Evolutionary conservation across 2,113 vertebrate species (phyloP), one percentile per base, ranked within the genome.

Genomic region (Eudyptes chrysolophus): DNA sequence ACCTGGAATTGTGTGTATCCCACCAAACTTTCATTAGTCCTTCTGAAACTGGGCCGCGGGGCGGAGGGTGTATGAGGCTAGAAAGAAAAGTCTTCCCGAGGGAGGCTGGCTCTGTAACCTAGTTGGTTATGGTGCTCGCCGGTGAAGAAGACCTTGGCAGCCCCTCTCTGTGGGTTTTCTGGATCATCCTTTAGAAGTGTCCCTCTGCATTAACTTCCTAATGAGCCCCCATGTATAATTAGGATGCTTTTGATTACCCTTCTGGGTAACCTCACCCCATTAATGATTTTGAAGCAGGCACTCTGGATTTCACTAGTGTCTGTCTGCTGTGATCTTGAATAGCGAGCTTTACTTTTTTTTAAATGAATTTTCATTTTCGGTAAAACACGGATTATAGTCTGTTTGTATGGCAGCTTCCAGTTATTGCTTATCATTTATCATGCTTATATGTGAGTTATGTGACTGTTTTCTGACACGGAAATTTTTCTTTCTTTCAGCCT

Each of bases 401-500:
- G 30, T 75, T 51, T 62, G 6, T 36, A 9, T 27, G 27, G 32
- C 2, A 0, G 14, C 52, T 71, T 87, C 16, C 34, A 60, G 24
- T 75, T 95, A 24, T 3, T 93, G 16, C 26, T 89, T 51, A 40
- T 72, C 4, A 4, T 71, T 72, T 90, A 40, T 86, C 34, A 25
- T 49, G 17, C 46, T 57, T 93, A 4, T 65, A 38, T 71, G 9
- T n/a, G 52, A 89, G 48, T 89, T 89, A 8, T 1, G 7, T 54
- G 29, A 57, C 11, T 86, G 36, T 82, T 92, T 84, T 84, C 44
- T 95, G 69, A 96, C 34, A 9, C 16, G 13, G 44, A 29, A 46
- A 48, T 89, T 55, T 94, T 98, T 94, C 95, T 95, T 58, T 97
- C 64, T 98, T 99, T 94, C 98, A 99, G 99, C 99, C 98, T 97